Percentiles rank a stretch among this genome's conserved stretches.
These are phyloP conservation scores for Labeo calbasu DNA, from an alignment of 2,797 vertebrate genomes.

Conservation along the genomic window DNA sequence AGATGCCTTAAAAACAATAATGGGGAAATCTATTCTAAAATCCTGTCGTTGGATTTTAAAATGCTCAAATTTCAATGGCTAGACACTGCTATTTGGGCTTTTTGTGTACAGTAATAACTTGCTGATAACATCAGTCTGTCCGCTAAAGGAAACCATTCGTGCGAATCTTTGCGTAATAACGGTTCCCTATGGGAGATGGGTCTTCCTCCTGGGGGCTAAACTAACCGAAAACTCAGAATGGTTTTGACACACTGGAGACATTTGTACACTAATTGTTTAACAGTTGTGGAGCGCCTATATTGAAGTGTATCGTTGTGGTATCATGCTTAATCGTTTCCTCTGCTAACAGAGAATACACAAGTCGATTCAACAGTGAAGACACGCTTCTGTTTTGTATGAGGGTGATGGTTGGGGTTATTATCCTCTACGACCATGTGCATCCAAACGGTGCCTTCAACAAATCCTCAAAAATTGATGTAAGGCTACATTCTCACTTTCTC, in stretches of 20 bases:
- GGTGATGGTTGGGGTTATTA: slow-evolving; percentile 99
- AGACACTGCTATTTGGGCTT: neutral
- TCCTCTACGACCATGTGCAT: slow-evolving; percentile 97
- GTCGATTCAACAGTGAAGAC: slow-evolving; percentile 95
- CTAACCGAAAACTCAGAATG: neutral
- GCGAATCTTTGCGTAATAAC: neutral
- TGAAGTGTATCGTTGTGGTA: neutral
- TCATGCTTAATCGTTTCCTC: neutral
- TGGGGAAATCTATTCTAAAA: neutral
- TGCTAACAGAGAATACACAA: slow-evolving; percentile 88
- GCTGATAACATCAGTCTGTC: neutral
- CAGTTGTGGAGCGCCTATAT: neutral
- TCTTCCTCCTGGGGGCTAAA: neutral
- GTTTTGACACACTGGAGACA: neutral
- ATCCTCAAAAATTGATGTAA: slow-evolving; percentile 98
- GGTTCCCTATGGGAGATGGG: neutral
- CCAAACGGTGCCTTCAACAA: slow-evolving; percentile 98
- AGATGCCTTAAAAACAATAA: neutral
- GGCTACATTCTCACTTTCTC: slow-evolving; percentile 51
- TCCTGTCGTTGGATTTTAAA: neutral
- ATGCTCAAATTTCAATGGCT: neutral
- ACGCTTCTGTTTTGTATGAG: slow-evolving; percentile 97
- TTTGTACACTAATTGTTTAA: neutral
- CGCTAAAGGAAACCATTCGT: neutral
- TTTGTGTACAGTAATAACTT: neutral